Conservation (phyloP, 2,888 invertebrate genomes). For the Scaptomyza polygonia region DNA sequence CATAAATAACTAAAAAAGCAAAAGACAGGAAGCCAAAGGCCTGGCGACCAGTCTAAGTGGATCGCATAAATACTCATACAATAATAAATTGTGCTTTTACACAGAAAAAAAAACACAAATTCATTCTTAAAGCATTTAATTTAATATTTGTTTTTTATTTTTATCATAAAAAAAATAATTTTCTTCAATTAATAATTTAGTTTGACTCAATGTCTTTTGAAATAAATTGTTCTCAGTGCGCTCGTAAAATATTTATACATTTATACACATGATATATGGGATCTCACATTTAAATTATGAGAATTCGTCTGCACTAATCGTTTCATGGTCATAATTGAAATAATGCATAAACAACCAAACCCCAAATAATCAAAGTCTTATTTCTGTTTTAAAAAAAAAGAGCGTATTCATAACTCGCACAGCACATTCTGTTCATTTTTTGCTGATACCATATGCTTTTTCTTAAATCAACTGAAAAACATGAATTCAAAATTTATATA, state of each 20-base stretch:
- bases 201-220: too few relatives aligned
- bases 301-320: slow-evolving; percentile 29
- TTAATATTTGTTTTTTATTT: too few relatives aligned
- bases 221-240: not conserved
- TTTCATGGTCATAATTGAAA: slow-evolving; percentile 41
- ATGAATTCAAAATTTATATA: slow-evolving; percentile 8
- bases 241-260: too few relatives aligned
- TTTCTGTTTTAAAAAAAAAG: not conserved
- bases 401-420: not conserved
- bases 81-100: slow-evolving; percentile 3
- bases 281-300: slow-evolving; percentile 39
- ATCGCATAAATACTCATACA: slow-evolving; percentile 12
- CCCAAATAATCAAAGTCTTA: not conserved
- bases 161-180: too few relatives aligned
- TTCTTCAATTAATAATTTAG: too few relatives aligned
- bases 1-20: slow-evolving; percentile 32
- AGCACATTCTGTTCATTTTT: not conserved
- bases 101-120: not conserved
- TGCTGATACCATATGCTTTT: slow-evolving; percentile 2
- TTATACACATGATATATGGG: slow-evolving; percentile 19
- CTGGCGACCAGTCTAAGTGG: slow-evolving; percentile 16
- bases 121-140: too few relatives aligned
- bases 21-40: slow-evolving; percentile 39
- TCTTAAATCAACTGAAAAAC: not conserved
- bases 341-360: not conserved